Percentiles rank a stretch among this genome's conserved stretches.
phyloP scores from a whole-genome alignment of 1,140 invertebrate genomes.

The Trichomalopsis sarcophagae region DNA sequence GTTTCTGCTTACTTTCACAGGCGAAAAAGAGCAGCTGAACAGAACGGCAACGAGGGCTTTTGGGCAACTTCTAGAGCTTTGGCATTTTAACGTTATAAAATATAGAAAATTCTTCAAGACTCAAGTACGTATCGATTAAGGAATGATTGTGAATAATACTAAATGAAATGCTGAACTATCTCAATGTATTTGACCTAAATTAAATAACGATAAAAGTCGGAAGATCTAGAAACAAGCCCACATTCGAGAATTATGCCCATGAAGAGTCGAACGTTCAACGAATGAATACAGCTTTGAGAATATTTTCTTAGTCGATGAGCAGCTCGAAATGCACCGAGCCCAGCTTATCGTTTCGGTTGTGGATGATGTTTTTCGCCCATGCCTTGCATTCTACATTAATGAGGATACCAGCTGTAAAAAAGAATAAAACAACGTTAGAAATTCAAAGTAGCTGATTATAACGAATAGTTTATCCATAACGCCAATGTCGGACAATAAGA shows the following conservation, averaged over 20 bases:
- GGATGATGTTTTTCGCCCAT: conserved; percentile 91
- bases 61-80: not conserved
- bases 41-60: not conserved
- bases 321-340: conserved; percentile 93
- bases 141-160: not conserved
- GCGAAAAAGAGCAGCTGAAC: not conserved
- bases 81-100: not conserved
- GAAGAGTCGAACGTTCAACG: not conserved
- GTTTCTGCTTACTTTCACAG: not conserved
- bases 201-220: not conserved
- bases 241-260: not conserved
- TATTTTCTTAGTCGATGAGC: conserved; percentile 84
- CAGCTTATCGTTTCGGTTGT: conserved; percentile 85
- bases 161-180: not conserved
- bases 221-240: not conserved
- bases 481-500: not conserved
- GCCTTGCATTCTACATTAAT: conserved; percentile 94
- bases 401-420: conserved; percentile 84
- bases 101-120: not conserved
- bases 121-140: not conserved
- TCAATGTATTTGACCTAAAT: not conserved
- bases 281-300: conserved; percentile 11
- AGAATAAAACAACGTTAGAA: conserved; percentile 50
- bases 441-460: too few species aligned
- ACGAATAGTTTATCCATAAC: too few species aligned